Conservation (phyloP, 2,888 invertebrate genomes). For the Perizoma flavofasciatum region DNA sequence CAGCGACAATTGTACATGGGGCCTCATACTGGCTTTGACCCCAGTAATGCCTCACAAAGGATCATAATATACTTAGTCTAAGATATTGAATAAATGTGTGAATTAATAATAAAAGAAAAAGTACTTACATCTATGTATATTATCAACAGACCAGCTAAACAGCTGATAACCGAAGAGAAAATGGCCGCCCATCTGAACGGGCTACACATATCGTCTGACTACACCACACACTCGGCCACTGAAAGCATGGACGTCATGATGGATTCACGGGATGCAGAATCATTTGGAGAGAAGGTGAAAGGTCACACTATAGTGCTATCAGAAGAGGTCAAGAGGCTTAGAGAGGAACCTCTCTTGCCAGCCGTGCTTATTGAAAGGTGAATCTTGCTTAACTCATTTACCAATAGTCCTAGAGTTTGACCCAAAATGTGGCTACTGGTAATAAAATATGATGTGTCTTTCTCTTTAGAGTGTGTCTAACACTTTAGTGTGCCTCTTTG, state of each 20-base stretch:
- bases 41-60: too few species aligned
- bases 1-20: too few species aligned
- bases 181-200: conserved; percentile 92
- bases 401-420: too few species aligned
- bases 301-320: conserved; percentile 86
- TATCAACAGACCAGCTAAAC: conserved; percentile 84
- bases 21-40: too few species aligned
- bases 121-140: neutral
- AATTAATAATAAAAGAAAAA: too few species aligned
- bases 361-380: conserved; percentile 85
- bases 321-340: conserved; percentile 87
- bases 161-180: conserved; percentile 92
- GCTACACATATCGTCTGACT: conserved; percentile 87
- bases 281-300: conserved; percentile 59
- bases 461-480: too few species aligned
- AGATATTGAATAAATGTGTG: too few species aligned
- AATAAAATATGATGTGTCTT: too few species aligned
- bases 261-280: conserved; percentile 41
- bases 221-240: conserved; percentile 59
- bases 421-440: too few species aligned
- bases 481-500: too few species aligned
- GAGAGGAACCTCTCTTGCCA: conserved; percentile 87
- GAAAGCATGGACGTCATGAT: conserved; percentile 58
- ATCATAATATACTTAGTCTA: too few species aligned
- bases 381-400: neutral